Base-by-base conservation (phyloP, 2,113 vertebrate genomes). In the Spheniscus mendiculus region DNA sequence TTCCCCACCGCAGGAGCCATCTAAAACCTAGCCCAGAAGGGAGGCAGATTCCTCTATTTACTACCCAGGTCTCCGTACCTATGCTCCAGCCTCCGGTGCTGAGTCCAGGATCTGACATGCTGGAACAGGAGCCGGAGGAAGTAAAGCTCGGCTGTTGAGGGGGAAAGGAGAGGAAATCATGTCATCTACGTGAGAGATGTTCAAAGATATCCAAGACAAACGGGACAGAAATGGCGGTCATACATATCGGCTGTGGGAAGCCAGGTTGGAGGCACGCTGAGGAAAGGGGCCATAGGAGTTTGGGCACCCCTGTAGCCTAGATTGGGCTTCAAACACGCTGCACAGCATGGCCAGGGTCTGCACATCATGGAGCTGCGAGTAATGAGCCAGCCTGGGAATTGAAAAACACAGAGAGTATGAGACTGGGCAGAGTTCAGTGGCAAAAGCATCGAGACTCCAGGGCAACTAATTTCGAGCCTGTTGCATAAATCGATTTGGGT, bases 321-420 rank as follows among this genome's bases (percentile, higher is more conserved):
- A 98, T 40, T 99, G 99, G 83, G 98, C 98, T 97, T 98, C 98
- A 93, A 99, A 99, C 71, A 99, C 99, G 0, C 99, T 99, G 98
- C 99, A 99, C 59, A 99, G 98, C 99, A 99, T 99, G 53, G 99
- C 99, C 96, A 99, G 93, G 1, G 99, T 99, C 98, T 99, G 99
- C 19, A 99, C 99, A 1, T 99, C 99, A 0, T 99, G 99, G 96
- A 99, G 99, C 73, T 98, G 99, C 21, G 99, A 99, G 97, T 99
- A 99, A 94, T 99, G 99, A 69, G 99, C 99, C 98, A 99, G 89
- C 32, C 99, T 99, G 98, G 74, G 74, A 81, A 77, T 83, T 5
- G 8, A 56, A 36, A 89, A 56, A 58, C 82, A 86, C 73, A 66
- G 21, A 74, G 36, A 36, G 19, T 0, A 5, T 55, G 50, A 86